Base-by-base conservation (phyloP, 2,113 vertebrate species). In the Ammospiza caudacuta region DNA sequence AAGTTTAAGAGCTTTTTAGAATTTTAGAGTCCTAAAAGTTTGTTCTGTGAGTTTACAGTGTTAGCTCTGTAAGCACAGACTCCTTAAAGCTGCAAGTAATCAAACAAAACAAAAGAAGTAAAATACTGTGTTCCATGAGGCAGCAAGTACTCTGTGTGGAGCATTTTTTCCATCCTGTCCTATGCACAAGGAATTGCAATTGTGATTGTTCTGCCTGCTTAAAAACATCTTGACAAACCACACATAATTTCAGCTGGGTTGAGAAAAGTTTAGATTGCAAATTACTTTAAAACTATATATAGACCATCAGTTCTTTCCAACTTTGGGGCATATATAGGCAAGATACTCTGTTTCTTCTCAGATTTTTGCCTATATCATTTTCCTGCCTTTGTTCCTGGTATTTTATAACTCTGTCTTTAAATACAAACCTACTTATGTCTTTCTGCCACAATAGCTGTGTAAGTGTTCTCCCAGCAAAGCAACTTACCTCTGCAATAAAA, bases 21-120 rank as follows among this genome's bases (percentile, higher is more conserved):
- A 51, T 80, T 90, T 57, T 83, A 37, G 39, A 57, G 41, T 77
- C 35, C 33, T 92, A 7, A 0, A 8, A 29, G 9, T 79, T 84
- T 91, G 9, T 79, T 85, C 33, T 82, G 12, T 75, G 29, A 6
- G 9, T 86, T 90, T 90, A n/a, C 52, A n/a, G 25, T 29, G 44
- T 80, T 70, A 55, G 62, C 25, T 91, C 31, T 93, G 39, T 70
- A 77, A 90, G 72, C 41, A 64, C 13, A 74, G 58, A 41, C 13
- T 94, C 85, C 49, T 62, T 66, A 49, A 91, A 92, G 70, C 91
- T 94, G 93, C 44, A 93, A 90, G 47, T 67, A 90, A 93, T 93
- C 79, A 88, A 75, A 35, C 43, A 55, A 89, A 89, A 92, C 78
- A 94, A 85, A 93, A 82, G 74, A 49, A 87, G 37, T 46, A 35